A percentile compares a stretch with the other conserved stretches of the same genome.
Conservation (phyloP, 2,888 invertebrate species). For the Nomada ferruginata region DNA sequence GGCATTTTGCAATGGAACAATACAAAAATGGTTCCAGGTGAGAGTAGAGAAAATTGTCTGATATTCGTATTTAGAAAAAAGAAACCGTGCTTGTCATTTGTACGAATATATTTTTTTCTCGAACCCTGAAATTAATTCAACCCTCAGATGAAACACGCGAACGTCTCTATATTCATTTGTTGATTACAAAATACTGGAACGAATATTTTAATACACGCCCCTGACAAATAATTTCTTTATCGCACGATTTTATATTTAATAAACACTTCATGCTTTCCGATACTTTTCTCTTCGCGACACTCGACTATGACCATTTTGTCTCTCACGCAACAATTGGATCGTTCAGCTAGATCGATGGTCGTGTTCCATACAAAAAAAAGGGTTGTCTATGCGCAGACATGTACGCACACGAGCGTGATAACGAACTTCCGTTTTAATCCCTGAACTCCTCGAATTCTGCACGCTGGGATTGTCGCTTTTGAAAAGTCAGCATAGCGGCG, state of each 20-base stretch:
- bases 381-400: not conserved
- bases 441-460: constrained; percentile 38
- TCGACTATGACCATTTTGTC: not conserved
- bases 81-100: not conserved
- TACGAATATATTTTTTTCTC: not conserved
- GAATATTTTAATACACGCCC: not conserved
- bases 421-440: constrained; percentile 57
- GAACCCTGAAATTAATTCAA: not conserved
- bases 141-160: not conserved
- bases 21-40: constrained; percentile 14
- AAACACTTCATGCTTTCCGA: not conserved
- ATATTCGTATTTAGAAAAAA: not conserved
- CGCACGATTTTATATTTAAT: not conserved
- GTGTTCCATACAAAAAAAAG: constrained; percentile 3
- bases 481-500: constrained; percentile 46
- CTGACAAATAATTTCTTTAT: not conserved
- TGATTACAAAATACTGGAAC: not conserved
- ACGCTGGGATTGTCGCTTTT: constrained; percentile 41
- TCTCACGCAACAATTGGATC: constrained; percentile 40
- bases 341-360: constrained; percentile 28
- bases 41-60: not conserved
- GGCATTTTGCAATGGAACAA: not conserved
- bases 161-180: not conserved
- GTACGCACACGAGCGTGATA: constrained; percentile 19
- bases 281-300: not conserved